A percentile compares a stretch with the other conserved stretches of the same genome.
phyloP scores from a whole-genome alignment of 1,140 invertebrate species.

The Drosophila pseudoananassae region DNA sequence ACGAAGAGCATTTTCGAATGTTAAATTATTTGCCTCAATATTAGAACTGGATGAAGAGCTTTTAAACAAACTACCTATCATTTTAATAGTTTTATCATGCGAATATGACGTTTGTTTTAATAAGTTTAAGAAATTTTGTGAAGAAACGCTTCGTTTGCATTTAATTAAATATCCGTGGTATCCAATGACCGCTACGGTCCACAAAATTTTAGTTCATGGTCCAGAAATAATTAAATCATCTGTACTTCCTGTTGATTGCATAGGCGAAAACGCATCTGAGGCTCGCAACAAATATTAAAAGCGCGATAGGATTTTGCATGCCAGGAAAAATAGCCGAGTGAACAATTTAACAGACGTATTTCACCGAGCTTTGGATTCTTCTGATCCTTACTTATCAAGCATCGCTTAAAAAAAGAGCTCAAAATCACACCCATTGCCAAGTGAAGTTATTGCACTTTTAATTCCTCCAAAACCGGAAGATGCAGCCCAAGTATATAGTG shows the following conservation, averaged over 20 bases:
- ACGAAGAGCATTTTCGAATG: constrained; percentile 11
- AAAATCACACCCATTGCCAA: constrained; percentile 6
- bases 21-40: constrained; percentile 11
- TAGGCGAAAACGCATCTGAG: constrained; percentile 22
- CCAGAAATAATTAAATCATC: constrained; percentile 12
- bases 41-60: constrained; percentile 9
- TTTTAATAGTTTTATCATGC: constrained; percentile 23
- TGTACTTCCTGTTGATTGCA: constrained; percentile 15
- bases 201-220: constrained; percentile 1
- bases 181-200: background rate
- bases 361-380: background rate
- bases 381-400: no score
- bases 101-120: background rate
- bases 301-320: constrained; percentile 15
- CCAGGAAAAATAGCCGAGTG: constrained; percentile 17
- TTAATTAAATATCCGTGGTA: constrained; percentile 11
- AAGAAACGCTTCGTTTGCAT: constrained; percentile 14
- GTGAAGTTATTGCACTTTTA: constrained; percentile 19
- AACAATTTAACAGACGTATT: constrained; percentile 17
- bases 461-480: background rate
- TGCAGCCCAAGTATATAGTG: constrained; percentile 1
- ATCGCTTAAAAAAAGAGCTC: constrained; percentile 12
- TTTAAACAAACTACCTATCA: constrained; percentile 1
- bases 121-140: constrained; percentile 18
- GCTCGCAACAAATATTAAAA: constrained; percentile 16